Conservation (phyloP, 2,113 vertebrate genomes). For the Sapayoa aenigma region DNA sequence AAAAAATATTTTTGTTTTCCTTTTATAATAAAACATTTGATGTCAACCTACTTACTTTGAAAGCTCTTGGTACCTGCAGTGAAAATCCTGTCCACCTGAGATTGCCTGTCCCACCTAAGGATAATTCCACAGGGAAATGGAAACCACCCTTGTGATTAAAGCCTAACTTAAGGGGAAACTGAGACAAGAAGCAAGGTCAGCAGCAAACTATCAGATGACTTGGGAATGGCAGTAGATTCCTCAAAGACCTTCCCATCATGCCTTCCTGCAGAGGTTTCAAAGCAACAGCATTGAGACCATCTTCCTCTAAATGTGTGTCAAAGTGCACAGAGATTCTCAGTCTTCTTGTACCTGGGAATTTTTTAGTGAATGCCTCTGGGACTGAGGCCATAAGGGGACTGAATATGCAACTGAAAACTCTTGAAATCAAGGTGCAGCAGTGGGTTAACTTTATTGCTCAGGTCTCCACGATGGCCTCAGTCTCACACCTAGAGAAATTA, state of each 20-base stretch:
- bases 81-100: background rate
- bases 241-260: background rate
- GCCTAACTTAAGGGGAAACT: background rate
- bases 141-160: background rate
- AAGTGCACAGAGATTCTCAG: background rate
- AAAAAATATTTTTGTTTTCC: conserved; percentile 65
- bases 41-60: conserved; percentile 37
- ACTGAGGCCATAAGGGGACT: background rate
- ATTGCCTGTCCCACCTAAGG: background rate
- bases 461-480: background rate
- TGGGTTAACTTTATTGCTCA: background rate
- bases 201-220: background rate
- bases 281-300: background rate
- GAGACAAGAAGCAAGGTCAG: background rate
- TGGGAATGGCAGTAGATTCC: background rate
- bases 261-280: background rate
- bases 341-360: background rate
- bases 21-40: conserved; percentile 66
- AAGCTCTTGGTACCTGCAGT: background rate
- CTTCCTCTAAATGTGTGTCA: background rate
- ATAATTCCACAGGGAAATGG: background rate
- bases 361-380: background rate
- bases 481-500: background rate
- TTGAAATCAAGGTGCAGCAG: background rate
- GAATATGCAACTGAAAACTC: background rate